Base-by-base conservation (phyloP, 1,140 invertebrate species). In the Leptopilina clavipes region DNA sequence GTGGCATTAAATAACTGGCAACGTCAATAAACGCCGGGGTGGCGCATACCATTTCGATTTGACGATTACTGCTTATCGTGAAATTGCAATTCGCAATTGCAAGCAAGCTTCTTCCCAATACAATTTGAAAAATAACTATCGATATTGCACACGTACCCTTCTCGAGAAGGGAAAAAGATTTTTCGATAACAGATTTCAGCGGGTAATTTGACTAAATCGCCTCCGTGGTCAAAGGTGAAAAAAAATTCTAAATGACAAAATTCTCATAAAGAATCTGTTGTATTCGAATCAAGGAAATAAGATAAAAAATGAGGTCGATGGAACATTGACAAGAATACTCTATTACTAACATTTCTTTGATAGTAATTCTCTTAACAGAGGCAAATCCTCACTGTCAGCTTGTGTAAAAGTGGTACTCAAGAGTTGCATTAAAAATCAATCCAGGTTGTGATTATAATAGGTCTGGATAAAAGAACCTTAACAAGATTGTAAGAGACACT, bases 401-500 rank as follows among this genome's bases (percentile, higher is more conserved):
- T 52, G n/a, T n/a, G n/a, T 7, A 52, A 52, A 52, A 52, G 14
- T 52, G 48, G 48, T 52, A 52, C 48, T 52, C 14, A n/a, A 48
- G n/a, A 65, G 12, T 65, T 65, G 5, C 11, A 37, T 31, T 31
- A n/a, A 37, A 65, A 37, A 65, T 37, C 25, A 65, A 65, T 37
- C 14, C 11, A 37, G 14, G 14, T 31, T 31, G 59, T 65, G 19
- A 37, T 65, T n/a, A 65, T 65, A 65, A 65, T 65, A 25, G 25
- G 59, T 25, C 22, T n/a, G 25, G 59, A 37, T 25, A 31, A 65
- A 31, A 65, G 7, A 37, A 65, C 7, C 0, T 31, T 65, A 65
- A 65, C 25, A 65, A 65, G 59, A 65, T 31, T 65, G 59, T 65
- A 65, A 65, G 22, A 65, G 25, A 31, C 59, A 65, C 59, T 65